Base-by-base conservation (phyloP, 2,888 invertebrate species). In the Lasioglossum calceatum region DNA sequence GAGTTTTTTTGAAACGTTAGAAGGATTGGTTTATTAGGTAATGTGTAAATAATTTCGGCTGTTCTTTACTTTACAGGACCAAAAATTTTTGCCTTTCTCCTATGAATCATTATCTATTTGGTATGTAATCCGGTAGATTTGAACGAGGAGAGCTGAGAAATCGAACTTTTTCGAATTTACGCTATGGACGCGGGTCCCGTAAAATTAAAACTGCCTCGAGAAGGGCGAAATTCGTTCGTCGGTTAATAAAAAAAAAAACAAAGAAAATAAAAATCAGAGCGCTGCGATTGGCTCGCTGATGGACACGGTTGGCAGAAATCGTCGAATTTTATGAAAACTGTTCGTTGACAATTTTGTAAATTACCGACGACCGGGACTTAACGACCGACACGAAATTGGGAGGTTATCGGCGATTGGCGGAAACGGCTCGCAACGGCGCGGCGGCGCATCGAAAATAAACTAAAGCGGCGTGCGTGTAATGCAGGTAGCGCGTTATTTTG, bases 391-490 rank as follows among this genome's bases (percentile, higher is more conserved):
- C 14, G 42, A 44, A 36, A 61, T 50, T 27, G 14, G 61, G 39
- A 39, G 32, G 47, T 73, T 64, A 82, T 27, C 19, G 27, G 39
- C 32, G 50, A 50, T 64, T 73, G n/a, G 7, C 73, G n/a, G 23
- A 67, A 64, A 74, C 16, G 16, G 14, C 32, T 50, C 12, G 42
- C 12, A n/a, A 23, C 71, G 42, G 32, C 32, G 64, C 71, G 42
- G 32, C 32, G 64, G 2, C 16, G 72, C 42, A 8, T 73, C 1
- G 73, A 70, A 64, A 64, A 70, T 58, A 23, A 80, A 80, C 71
- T 47, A 23, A 58, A 77, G 19, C 71, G 32, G 61, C 12, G 36
- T 39, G 44, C 3, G 32, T 64, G 32, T 64, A 61, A 27, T 14
- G 27, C 0, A 23, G 36, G 50, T 44, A 23, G 42, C 10, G 50